These are phyloP conservation scores for Nomada lathburiana DNA, from an alignment of 2,888 invertebrate genomes.

Conservation along the genomic window DNA sequence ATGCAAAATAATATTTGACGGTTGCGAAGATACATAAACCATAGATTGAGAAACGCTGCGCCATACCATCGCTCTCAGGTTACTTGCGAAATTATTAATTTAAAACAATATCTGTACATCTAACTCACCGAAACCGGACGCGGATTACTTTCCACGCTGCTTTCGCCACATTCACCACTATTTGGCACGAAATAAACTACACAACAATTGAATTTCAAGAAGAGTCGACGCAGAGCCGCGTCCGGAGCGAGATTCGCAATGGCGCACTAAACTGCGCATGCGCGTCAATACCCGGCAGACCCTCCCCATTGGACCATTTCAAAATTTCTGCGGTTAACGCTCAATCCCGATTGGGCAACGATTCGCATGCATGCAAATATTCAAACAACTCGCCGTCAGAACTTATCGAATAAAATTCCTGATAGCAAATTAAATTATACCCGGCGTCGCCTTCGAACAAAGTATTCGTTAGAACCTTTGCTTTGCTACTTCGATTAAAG, in stretches of 20 bases:
- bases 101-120: neutral
- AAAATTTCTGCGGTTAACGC: neutral
- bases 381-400: neutral
- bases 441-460: neutral
- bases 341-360: neutral
- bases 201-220: neutral
- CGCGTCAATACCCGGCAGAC: neutral
- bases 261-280: neutral
- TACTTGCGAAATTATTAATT: neutral
- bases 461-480: neutral
- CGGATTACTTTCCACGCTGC: neutral
- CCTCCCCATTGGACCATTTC: conserved; percentile 11
- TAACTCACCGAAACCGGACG: neutral
- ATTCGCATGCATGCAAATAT: neutral
- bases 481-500: no score
- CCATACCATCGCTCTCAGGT: neutral
- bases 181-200: neutral
- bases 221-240: neutral
- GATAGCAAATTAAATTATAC: neutral
- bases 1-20: no score
- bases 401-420: neutral
- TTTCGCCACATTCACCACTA: neutral
- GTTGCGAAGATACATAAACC: no score
- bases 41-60: no score
- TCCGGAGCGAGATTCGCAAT: neutral